phyloP scores from a whole-genome alignment of 1,140 invertebrate genomes.

The Oryctes rhinoceros region DNA sequence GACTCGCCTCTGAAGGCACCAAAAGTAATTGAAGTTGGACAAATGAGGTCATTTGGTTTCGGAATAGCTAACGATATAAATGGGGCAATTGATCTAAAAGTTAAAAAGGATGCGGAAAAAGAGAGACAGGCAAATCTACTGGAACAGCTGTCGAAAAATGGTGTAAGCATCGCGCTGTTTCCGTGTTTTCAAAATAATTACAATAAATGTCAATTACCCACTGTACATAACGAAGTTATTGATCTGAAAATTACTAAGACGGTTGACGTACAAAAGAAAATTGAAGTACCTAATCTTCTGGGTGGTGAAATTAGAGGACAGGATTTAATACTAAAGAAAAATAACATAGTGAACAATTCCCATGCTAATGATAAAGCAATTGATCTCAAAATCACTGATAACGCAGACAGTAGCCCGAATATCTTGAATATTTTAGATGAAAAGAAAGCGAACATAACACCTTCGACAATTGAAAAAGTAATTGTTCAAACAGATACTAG shows the following conservation, averaged over 20 bases:
- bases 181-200: neutral
- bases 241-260: neutral
- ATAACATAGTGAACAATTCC: no score
- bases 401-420: no score
- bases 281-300: no score
- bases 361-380: no score
- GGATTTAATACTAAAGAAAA: no score
- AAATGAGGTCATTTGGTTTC: neutral
- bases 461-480: no score
- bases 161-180: constrained; percentile 10
- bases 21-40: constrained; percentile 7
- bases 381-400: no score
- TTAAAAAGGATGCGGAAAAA: neutral
- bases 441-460: no score
- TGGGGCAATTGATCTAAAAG: neutral
- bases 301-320: no score
- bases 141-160: neutral
- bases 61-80: neutral
- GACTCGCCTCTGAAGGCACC: neutral
- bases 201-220: neutral
- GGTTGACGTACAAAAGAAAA: neutral
- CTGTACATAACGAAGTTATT: constrained; percentile 8
- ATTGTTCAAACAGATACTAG: no score
- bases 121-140: constrained; percentile 1
- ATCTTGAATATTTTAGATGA: no score